A percentile compares a stretch with the other conserved stretches of the same genome.
phyloP scores from a whole-genome alignment of 64 coral and sea anemone species.

The Exaiptasia diaphana region DNA sequence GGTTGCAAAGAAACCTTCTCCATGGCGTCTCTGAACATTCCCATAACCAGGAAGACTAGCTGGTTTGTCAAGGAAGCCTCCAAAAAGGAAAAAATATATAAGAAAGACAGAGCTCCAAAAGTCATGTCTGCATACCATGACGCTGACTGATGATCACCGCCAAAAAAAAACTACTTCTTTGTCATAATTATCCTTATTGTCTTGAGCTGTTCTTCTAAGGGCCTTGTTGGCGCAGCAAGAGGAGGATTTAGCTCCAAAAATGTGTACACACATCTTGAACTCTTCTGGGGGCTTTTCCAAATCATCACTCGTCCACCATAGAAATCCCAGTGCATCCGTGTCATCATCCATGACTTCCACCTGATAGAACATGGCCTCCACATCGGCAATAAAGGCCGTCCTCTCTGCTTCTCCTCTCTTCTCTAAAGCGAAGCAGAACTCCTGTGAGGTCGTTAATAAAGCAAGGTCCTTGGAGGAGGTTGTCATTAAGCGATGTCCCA shows the following conservation, averaged over 20 bases:
- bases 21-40: too few relatives aligned
- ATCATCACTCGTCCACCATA: constrained; percentile 30
- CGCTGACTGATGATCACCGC: too few relatives aligned
- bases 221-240: constrained; percentile 46
- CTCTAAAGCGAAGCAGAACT: constrained; percentile 41
- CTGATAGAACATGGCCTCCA: constrained; percentile 49
- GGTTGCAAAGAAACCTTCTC: too few relatives aligned
- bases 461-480: background rate
- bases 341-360: constrained; percentile 25
- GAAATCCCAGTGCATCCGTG: constrained; percentile 1
- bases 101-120: too few relatives aligned
- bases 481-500: background rate
- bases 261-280: constrained; percentile 36
- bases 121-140: too few relatives aligned
- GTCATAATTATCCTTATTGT: constrained; percentile 31
- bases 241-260: constrained; percentile 44
- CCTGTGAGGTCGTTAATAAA: constrained; percentile 14
- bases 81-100: too few relatives aligned
- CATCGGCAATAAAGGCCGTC: constrained; percentile 7
- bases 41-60: too few relatives aligned
- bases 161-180: constrained; percentile 8
- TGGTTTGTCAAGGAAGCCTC: too few relatives aligned
- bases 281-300: background rate
- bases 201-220: constrained; percentile 7
- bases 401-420: too few relatives aligned